These are phyloP conservation scores for Chlamydotis undulata DNA, from an alignment of 2,113 vertebrate genomes.

Conservation along the genomic window DNA sequence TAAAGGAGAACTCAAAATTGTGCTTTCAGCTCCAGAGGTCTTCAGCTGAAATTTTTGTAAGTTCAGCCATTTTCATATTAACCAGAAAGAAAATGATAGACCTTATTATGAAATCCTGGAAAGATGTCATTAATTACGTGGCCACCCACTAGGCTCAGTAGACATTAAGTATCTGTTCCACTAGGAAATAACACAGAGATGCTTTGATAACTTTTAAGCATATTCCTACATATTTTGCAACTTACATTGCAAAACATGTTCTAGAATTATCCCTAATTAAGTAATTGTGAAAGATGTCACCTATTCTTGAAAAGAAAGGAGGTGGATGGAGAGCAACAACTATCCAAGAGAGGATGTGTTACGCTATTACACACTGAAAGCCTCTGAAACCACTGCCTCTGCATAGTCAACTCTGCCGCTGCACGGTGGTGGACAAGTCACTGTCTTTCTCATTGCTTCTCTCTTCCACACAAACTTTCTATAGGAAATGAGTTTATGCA, in stretches of 20 bases:
- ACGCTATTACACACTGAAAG: neutral
- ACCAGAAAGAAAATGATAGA: neutral
- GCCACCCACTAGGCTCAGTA: neutral
- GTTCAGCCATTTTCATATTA: conserved; percentile 3
- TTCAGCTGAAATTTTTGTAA: neutral
- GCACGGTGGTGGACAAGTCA: neutral
- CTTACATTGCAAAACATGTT: neutral
- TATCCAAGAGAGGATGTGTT: neutral
- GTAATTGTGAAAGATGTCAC: neutral
- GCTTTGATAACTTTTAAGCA: neutral
- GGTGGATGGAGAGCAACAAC: neutral
- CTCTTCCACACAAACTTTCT: neutral
- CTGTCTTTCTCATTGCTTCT: neutral
- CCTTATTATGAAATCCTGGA: neutral
- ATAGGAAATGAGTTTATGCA: neutral
- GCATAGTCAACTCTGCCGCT: neutral
- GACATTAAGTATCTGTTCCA: neutral
- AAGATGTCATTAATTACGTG: neutral
- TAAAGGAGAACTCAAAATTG: neutral
- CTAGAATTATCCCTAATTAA: neutral
- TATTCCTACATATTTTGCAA: neutral
- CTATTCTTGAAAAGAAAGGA: neutral
- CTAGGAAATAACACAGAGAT: neutral
- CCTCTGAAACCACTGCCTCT: neutral
- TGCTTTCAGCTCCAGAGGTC: neutral